These are phyloP conservation scores for Ataeniobius toweri DNA, from an alignment of 2,797 vertebrate species.

Conservation along the genomic window DNA sequence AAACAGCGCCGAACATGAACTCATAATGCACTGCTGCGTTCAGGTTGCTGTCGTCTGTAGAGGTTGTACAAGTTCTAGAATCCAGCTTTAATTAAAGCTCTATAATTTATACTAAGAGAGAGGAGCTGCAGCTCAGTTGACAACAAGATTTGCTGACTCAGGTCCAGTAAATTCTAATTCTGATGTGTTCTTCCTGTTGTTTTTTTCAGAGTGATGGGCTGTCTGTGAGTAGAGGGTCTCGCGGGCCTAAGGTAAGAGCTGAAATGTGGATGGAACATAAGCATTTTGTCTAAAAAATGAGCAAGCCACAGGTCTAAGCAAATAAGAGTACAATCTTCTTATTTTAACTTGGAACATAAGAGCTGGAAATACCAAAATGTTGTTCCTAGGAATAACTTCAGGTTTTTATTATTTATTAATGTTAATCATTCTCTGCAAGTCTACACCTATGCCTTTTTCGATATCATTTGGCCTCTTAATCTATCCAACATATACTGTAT, in stretches of 20 bases:
- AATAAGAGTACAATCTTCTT: background rate
- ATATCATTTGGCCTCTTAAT: no score
- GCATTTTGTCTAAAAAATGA: background rate
- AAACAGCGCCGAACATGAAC: conserved; percentile 41
- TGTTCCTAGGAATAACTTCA: background rate
- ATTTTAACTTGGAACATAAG: background rate
- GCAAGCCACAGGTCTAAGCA: background rate
- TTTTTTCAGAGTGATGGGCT: conserved; percentile 82
- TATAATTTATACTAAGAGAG: background rate
- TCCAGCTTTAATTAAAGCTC: conserved; percentile 39
- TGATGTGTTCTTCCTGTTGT: conserved; percentile 45
- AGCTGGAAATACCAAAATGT: background rate
- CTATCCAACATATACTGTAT: no score
- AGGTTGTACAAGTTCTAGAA: conserved; percentile 37
- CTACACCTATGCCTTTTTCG: no score
- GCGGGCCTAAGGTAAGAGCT: conserved; percentile 91
- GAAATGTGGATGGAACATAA: conserved; percentile 3
- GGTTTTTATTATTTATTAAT: background rate
- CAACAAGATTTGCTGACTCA: conserved; percentile 50
- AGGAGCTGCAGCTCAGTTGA: conserved; percentile 19
- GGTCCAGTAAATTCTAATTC: background rate
- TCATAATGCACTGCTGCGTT: conserved; percentile 27
- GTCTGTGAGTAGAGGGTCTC: conserved; percentile 84
- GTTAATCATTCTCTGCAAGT: background rate
- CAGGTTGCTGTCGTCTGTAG: conserved; percentile 16